Evolutionary conservation across 2,888 invertebrate genomes (phyloP).

Genomic region (Rhodophaea formosa): DNA sequence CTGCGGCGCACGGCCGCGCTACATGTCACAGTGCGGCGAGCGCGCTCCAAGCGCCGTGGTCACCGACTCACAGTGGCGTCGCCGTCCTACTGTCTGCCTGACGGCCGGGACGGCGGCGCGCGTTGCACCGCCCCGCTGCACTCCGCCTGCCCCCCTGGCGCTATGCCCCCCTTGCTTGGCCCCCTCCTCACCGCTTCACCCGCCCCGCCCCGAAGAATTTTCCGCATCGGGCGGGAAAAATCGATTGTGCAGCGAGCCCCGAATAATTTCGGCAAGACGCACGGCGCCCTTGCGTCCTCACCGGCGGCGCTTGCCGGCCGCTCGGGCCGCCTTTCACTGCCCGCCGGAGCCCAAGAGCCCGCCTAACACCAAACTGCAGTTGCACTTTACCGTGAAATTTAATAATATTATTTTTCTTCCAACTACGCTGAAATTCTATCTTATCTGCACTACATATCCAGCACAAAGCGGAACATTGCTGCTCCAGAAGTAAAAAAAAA

Average conservation of each 20-base stretch:
- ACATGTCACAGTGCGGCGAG: conserved; percentile 78
- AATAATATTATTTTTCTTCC: background rate
- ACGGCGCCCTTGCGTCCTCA: conserved; percentile 77
- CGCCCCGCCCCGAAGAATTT: conserved; percentile 79
- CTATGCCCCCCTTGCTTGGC: conserved; percentile 52
- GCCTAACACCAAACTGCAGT: conserved; percentile 20
- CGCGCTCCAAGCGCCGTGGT: conserved; percentile 78
- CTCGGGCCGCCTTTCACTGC: conserved; percentile 52
- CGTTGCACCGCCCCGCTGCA: conserved; percentile 80
- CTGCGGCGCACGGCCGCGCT: conserved; percentile 76
- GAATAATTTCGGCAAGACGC: conserved; percentile 81
- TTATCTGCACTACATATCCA: too few species aligned
- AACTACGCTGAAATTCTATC: too few species aligned
- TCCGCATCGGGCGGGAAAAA: conserved; percentile 82
- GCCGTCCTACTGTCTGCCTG: conserved; percentile 80
- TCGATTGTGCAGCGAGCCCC: conserved; percentile 81
- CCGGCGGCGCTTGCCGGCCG: conserved; percentile 38
- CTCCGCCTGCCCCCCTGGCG: conserved; percentile 73
- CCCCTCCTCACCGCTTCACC: conserved; percentile 62
- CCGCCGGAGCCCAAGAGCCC: background rate
- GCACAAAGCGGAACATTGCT: too few species aligned
- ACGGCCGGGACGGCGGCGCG: conserved; percentile 73
- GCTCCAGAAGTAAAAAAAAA: too few species aligned
- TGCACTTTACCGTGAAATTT: conserved; percentile 21
- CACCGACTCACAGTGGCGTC: conserved; percentile 79